Percentiles rank a stretch among this genome's conserved stretches.
phyloP scores from a whole-genome alignment of 2,113 vertebrate genomes.

The Phodopus roborovskii region DNA sequence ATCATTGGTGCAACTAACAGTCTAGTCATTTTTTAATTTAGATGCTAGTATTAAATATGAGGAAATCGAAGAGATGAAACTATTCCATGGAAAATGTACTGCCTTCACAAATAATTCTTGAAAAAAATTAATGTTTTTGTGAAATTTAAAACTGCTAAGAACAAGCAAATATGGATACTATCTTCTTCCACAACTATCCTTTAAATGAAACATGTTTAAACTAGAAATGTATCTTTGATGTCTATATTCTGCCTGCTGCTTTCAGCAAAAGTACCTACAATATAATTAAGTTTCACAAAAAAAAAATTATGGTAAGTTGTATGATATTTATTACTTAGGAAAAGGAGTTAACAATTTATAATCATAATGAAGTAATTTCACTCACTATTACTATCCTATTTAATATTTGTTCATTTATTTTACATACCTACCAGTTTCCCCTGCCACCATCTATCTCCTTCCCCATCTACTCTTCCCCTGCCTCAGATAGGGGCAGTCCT shows the following conservation, averaged over 20 bases:
- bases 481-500: background rate
- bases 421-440: background rate
- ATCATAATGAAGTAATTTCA: background rate
- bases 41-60: background rate
- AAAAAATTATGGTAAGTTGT: background rate
- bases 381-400: background rate
- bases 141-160: slow-evolving; percentile 4
- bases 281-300: background rate
- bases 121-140: background rate
- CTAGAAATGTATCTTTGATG: slow-evolving; percentile 5
- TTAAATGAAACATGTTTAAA: slow-evolving; percentile 16
- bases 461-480: background rate
- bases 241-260: background rate
- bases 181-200: background rate
- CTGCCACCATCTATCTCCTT: background rate
- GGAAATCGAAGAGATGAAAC: background rate
- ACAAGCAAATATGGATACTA: slow-evolving; percentile 1
- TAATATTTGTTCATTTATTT: background rate
- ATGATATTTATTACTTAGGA: background rate
- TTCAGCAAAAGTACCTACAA: slow-evolving; percentile 21
- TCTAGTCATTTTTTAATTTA: background rate
- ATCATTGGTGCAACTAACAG: background rate
- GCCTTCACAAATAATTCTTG: background rate
- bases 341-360: background rate
- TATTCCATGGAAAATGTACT: background rate